phyloP scores from a whole-genome alignment of 2,888 invertebrate genomes.

The Reticulitermes lucifugus region DNA sequence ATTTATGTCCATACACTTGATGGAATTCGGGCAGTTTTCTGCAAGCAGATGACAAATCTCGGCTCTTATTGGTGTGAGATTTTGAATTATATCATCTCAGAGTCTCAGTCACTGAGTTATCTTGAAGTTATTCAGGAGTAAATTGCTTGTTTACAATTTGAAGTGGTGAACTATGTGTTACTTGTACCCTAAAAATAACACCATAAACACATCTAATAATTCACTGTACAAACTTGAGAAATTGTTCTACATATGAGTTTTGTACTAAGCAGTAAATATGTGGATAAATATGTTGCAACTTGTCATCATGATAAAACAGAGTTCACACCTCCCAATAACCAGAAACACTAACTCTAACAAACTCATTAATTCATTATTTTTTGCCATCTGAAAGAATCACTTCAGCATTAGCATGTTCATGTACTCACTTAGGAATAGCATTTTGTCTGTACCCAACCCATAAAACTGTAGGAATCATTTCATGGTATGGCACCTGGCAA shows the following conservation, averaged over 20 bases:
- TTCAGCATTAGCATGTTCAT: background rate
- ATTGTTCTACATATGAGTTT: background rate
- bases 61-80: no score
- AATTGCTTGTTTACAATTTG: no score
- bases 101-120: no score
- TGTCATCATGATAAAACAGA: background rate
- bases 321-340: background rate
- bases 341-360: background rate
- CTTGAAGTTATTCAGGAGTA: no score
- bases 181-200: no score
- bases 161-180: no score
- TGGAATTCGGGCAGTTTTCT: no score
- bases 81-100: no score
- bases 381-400: background rate
- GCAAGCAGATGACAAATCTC: no score
- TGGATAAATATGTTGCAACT: background rate
- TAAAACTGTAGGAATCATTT: background rate
- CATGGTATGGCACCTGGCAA: background rate
- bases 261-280: background rate
- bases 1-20: no score
- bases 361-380: background rate
- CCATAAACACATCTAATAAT: no score
- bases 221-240: background rate
- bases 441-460: background rate
- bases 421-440: background rate